phyloP scores from a whole-genome alignment of 2,113 vertebrate genomes.

The Puma concolor region DNA sequence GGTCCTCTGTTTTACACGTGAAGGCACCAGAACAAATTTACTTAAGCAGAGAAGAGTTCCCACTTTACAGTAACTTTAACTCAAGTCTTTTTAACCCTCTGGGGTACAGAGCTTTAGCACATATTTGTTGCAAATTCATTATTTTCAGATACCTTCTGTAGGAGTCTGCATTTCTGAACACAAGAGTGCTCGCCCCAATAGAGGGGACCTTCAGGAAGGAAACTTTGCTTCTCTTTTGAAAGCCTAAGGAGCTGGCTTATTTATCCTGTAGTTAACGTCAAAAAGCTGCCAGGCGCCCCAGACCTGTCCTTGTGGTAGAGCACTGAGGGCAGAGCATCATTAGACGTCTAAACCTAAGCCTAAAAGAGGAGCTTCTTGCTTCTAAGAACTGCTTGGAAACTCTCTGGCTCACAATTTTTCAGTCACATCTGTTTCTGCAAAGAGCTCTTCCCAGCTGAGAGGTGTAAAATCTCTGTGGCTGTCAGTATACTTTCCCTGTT shows the following conservation, averaged over 20 bases:
- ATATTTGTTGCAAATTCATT: background rate
- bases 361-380: conserved; percentile 1
- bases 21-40: background rate
- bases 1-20: background rate
- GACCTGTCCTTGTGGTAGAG: background rate
- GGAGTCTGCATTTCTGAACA: conserved; percentile 12
- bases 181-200: background rate
- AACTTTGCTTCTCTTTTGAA: conserved; percentile 16
- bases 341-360: background rate
- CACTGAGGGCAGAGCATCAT: background rate
- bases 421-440: conserved; percentile 40
- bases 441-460: background rate
- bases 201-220: conserved; percentile 26
- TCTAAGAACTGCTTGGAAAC: background rate
- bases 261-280: background rate
- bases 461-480: background rate
- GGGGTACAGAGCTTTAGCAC: background rate
- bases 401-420: conserved; percentile 3
- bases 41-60: background rate
- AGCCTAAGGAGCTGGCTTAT: background rate
- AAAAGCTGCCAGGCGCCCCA: background rate
- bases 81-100: background rate
- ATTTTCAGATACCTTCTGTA: background rate
- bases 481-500: background rate
- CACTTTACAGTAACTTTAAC: background rate